Evolutionary conservation across 2,797 vertebrate genomes (phyloP).

Genomic region (Clamator glandarius): DNA sequence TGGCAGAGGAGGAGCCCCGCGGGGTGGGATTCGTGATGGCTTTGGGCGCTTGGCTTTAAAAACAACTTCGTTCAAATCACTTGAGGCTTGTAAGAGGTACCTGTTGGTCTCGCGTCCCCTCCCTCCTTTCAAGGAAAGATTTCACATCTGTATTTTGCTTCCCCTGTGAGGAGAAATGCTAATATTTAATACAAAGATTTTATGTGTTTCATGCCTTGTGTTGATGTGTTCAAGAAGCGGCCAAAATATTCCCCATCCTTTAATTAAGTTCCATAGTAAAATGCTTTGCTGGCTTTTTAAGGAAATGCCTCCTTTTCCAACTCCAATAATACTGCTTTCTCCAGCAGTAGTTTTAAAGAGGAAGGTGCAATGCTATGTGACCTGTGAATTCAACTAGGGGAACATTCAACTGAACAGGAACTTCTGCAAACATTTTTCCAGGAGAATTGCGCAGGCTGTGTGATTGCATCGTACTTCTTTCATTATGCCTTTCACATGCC

Average conservation of each 20-base stretch:
- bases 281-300: background rate
- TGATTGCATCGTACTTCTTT: background rate
- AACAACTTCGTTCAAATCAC: background rate
- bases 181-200: background rate
- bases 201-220: background rate
- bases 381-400: constrained; percentile 62
- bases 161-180: background rate
- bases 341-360: background rate
- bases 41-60: background rate
- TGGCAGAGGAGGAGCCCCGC: background rate
- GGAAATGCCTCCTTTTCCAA: background rate
- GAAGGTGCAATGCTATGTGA: constrained; percentile 66
- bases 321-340: background rate
- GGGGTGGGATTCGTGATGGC: background rate
- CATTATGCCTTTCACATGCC: background rate
- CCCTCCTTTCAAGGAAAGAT: background rate
- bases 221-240: background rate
- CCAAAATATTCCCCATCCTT: background rate
- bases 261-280: constrained; percentile 11
- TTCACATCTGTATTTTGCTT: background rate
- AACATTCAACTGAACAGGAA: constrained; percentile 30
- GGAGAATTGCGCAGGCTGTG: background rate
- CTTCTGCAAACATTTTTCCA: constrained; percentile 52
- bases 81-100: background rate
- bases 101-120: constrained; percentile 45